phyloP scores from a whole-genome alignment of 2,888 invertebrate genomes.

The Bruchidius siliquastri region DNA sequence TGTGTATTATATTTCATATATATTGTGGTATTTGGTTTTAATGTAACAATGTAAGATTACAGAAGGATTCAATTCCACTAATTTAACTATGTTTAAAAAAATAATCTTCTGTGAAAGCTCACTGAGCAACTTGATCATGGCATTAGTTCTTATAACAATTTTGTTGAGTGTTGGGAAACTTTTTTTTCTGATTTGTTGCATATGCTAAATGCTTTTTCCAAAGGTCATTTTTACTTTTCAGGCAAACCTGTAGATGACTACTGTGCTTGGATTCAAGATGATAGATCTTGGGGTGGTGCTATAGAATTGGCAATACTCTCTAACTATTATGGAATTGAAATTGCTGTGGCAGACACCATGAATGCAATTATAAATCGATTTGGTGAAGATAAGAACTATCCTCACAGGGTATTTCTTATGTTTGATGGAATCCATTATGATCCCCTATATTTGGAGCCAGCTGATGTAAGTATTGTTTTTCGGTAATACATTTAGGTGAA shows the following conservation, averaged over 20 bases:
- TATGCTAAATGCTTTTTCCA: too few species aligned
- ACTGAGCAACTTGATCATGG: too few species aligned
- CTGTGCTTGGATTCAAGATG: slow-evolving; percentile 83
- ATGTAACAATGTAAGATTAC: too few species aligned
- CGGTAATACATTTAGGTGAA: too few species aligned
- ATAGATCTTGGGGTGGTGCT: slow-evolving; percentile 93
- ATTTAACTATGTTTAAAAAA: too few species aligned
- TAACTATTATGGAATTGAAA: slow-evolving; percentile 82
- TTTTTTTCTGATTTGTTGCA: too few species aligned
- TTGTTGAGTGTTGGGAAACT: too few species aligned
- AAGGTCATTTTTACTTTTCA: not conserved
- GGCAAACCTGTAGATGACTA: slow-evolving; percentile 79
- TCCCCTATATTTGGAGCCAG: slow-evolving; percentile 81
- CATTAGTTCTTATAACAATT: too few species aligned
- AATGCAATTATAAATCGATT: slow-evolving; percentile 87
- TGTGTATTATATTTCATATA: too few species aligned
- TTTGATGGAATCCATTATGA: slow-evolving; percentile 98
- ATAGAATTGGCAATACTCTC: slow-evolving; percentile 89
- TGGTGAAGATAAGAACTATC: slow-evolving; percentile 86
- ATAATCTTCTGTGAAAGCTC: too few species aligned
- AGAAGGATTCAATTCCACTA: too few species aligned
- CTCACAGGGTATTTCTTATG: slow-evolving; percentile 77
- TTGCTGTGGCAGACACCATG: slow-evolving; percentile 88
- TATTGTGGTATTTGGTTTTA: too few species aligned
- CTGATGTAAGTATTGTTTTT: slow-evolving; percentile 56